A percentile compares a stretch with the other conserved stretches of the same genome.
These are phyloP conservation scores for Chelonoidis abingdonii DNA, from an alignment of 2,113 vertebrate genomes.

Conservation along the genomic window DNA sequence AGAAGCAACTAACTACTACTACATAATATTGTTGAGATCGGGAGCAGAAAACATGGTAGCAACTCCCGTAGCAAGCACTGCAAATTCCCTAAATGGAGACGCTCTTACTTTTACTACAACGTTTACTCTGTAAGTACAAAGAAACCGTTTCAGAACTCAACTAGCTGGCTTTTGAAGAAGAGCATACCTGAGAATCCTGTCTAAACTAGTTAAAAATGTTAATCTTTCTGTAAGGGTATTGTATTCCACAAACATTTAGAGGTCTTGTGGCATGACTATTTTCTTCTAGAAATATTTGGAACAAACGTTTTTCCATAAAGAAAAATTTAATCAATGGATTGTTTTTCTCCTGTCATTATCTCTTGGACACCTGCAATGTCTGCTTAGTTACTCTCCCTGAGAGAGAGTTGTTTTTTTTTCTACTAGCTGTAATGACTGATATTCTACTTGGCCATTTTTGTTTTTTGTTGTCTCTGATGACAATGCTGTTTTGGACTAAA, in stretches of 20 bases:
- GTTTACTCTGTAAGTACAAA: conserved; percentile 88
- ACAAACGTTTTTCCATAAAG: background rate
- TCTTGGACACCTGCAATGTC: background rate
- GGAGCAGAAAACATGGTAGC: conserved; percentile 91
- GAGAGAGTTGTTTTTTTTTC: background rate
- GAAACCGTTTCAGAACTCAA: background rate
- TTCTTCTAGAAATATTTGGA: background rate
- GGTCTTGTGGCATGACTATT: background rate
- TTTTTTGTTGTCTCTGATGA: background rate
- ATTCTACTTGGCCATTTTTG: background rate
- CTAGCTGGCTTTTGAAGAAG: background rate
- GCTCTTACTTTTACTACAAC: conserved; percentile 90
- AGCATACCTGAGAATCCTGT: background rate
- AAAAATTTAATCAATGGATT: background rate
- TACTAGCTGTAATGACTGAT: background rate
- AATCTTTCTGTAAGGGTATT: background rate
- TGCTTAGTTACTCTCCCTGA: background rate
- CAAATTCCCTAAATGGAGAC: conserved; percentile 89
- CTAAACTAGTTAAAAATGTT: background rate
- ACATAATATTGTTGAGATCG: conserved; percentile 90
- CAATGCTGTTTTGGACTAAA: background rate
- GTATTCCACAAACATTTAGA: background rate
- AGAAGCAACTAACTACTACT: conserved; percentile 93
- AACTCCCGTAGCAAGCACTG: conserved; percentile 88
- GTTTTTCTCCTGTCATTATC: background rate